Evolutionary conservation across 2,888 invertebrate genomes (phyloP), one percentile per base, ranked within the genome.

Genomic region (Rhabditoides inermis): DNA sequence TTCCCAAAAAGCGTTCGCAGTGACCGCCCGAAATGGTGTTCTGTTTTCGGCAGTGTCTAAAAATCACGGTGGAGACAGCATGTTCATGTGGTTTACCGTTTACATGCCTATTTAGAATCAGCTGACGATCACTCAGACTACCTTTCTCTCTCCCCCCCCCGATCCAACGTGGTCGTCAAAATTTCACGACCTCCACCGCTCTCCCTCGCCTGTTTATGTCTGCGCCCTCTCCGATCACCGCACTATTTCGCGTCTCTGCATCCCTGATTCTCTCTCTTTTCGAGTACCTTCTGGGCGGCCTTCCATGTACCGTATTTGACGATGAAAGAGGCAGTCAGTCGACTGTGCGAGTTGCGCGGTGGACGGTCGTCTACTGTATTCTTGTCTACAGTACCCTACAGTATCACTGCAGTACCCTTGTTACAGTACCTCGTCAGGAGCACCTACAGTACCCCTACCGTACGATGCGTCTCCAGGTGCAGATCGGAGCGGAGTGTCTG

Each of bases 391-490:
- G 7, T 15, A 32, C 15, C 7, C 7, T 10, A 32, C 18, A 7
- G 12, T 39, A 6, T 20, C 6, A n/a, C 39, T 18, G 18, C 18
- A n/a, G 6, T n/a, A 7, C 5, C 39, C 39, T 39, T n/a, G 7
- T 18, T n/a, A 18, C 10, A 39, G 39, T 6, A n/a, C 39, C 39
- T 6, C 15, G 35, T n/a, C n/a, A n/a, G n/a, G n/a, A n/a, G n/a
- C n/a, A 32, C 10, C 32, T 32, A 32, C 32, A 32, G 10, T 32
- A 7, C 7, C 7, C 32, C 15, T 32, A n/a, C 20, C 40, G 7
- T 10, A 18, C 7, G 26, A 68, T 68, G 67, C 55, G 67, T 52
- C 61, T 68, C 12, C 67, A 68, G 53, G 58, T 62, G 12, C 67
- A 68, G 50, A 55, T 68, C 23, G 63, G 61, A 7, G 51, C 58